These are phyloP conservation scores for Microplitis mediator DNA, from an alignment of 1,140 invertebrate genomes.

Conservation along the genomic window DNA sequence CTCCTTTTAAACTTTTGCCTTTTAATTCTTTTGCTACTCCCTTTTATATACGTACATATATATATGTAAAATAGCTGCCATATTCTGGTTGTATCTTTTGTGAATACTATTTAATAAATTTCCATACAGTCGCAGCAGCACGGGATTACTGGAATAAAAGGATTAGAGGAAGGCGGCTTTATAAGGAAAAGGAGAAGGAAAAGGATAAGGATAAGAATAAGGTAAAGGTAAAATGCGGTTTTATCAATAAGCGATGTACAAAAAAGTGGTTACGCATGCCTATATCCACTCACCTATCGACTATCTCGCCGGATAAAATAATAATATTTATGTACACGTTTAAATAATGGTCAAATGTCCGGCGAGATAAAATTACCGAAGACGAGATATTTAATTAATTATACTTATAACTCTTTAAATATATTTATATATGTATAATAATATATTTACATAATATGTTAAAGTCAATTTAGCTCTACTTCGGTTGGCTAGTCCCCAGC, in stretches of 20 bases:
- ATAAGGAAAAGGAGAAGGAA: not conserved
- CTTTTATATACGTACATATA: slow-evolving; percentile 15
- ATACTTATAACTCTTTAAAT: no score
- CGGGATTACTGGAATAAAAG: no score
- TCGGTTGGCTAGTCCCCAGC: no score
- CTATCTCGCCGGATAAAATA: not conserved
- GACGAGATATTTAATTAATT: no score
- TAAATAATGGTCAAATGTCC: slow-evolving; percentile 25
- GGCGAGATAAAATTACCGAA: slow-evolving; percentile 9
- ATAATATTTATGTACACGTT: slow-evolving; percentile 8
- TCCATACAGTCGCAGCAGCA: slow-evolving; percentile 3
- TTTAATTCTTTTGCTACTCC: no score
- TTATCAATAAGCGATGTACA: slow-evolving; percentile 8
- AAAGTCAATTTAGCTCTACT: no score
- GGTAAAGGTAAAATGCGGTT: not conserved
- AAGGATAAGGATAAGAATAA: not conserved
- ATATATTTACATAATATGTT: not conserved
- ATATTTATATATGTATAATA: no score
- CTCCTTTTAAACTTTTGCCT: no score
- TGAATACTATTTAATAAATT: slow-evolving; percentile 25
- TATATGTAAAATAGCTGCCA: slow-evolving; percentile 39
- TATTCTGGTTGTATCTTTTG: slow-evolving; percentile 23
- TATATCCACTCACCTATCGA: slow-evolving; percentile 11
- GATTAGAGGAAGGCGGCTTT: no score
- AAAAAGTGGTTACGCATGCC: slow-evolving; percentile 5